Evolutionary conservation across 1,140 invertebrate genomes (phyloP), one percentile per base, ranked within the genome.

Genomic region (Coptotermes formosanus): DNA sequence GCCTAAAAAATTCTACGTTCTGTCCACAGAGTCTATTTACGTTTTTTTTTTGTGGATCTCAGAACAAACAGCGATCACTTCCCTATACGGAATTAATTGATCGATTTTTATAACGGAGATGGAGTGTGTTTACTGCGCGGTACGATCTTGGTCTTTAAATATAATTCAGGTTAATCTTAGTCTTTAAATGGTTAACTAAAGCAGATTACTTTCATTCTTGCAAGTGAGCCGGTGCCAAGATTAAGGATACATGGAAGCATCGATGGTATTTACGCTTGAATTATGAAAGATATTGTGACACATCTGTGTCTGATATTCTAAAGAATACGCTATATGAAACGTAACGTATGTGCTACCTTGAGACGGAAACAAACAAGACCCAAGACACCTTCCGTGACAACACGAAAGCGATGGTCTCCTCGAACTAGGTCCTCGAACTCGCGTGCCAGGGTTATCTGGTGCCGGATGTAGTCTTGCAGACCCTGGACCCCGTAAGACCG

Each of bases 341-440:
- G 3, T 19, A 43, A n/a, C 2, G 4, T 38, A 38, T 38, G 14
- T 30, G 30, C 12, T 91, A 95, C 95, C 92, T 98, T 99, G 4
- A 99, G 90, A 87, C 97, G 94, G 92, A 99, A 99, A 90, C 98
- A 99, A 84, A 99, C 97, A 4, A 99, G 92, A 8, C 97, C 98
- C 93, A 99, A 94, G 30, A 95, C 92, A 4, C 98, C 96, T 89
- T 98, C 96, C 84, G 95, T 94, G 8, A 96, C 93, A 83, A 99
- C 92, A 92, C 99, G 97, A 90, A 99, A 99, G 89, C 95, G 92
- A 3, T 92, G 89, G 90, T 99, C 97, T 0, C 91, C 89, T 59
- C 89, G 86, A 0, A 95, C 90, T 8, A 97, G 89, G 30, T 93
- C 91, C 88, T 97, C 97, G 89, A 99, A 99, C 87, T 97, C 93